phyloP scores from a whole-genome alignment of 2,113 vertebrate species.

The Myocastor coypus region DNA sequence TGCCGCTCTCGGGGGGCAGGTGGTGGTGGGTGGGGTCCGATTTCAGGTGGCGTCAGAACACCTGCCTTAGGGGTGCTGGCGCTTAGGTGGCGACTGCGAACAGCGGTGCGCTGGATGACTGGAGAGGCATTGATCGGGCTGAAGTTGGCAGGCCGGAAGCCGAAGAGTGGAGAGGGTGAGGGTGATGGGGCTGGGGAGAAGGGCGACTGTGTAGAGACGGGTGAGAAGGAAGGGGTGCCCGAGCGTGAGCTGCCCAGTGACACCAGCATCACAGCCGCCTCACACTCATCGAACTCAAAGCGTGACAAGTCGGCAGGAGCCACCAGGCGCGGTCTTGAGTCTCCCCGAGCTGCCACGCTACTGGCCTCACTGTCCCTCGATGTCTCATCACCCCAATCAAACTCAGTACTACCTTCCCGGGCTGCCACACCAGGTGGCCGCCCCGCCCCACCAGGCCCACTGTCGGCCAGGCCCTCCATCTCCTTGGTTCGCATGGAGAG shows the following conservation, averaged over 20 bases:
- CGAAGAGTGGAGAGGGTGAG: conserved; percentile 93
- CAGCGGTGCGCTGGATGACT: conserved; percentile 84
- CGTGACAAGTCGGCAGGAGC: conserved; percentile 90
- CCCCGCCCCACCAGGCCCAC: conserved; percentile 72
- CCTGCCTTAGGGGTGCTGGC: conserved; percentile 89
- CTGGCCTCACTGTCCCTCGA: conserved; percentile 94
- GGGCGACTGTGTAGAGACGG: conserved; percentile 94
- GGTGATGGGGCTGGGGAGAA: conserved; percentile 95
- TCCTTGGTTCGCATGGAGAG: conserved; percentile 96
- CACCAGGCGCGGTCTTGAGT: conserved; percentile 89
- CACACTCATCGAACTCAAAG: conserved; percentile 96
- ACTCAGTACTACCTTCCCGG: conserved; percentile 90
- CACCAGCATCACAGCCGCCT: conserved; percentile 95
- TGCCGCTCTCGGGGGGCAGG: conserved; percentile 90
- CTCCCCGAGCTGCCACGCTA: conserved; percentile 90
- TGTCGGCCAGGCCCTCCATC: conserved; percentile 91
- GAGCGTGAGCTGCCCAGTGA: conserved; percentile 95
- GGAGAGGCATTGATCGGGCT: conserved; percentile 94
- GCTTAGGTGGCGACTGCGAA: conserved; percentile 90
- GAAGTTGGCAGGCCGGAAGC: conserved; percentile 94
- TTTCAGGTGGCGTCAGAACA: conserved; percentile 82
- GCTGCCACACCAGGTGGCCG: conserved; percentile 82
- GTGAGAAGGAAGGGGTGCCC: conserved; percentile 94
- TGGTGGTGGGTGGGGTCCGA: conserved; percentile 83
- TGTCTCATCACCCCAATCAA: conserved; percentile 94